phyloP scores from a whole-genome alignment of 2,797 vertebrate species.

The Crenichthys baileyi region DNA sequence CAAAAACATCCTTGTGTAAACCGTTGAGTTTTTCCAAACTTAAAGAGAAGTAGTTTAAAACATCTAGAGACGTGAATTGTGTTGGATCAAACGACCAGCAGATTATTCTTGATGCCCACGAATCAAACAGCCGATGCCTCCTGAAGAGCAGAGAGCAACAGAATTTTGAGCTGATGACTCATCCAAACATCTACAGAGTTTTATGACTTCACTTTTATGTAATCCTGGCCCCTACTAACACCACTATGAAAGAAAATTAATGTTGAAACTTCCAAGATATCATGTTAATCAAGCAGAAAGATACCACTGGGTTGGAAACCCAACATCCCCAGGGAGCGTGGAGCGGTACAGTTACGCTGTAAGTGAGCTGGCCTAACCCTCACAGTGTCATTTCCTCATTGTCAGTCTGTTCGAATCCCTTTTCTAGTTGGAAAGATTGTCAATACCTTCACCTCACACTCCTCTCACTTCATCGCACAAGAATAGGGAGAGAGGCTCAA shows the following conservation, averaged over 20 bases:
- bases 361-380: slow-evolving; percentile 59
- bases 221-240: slow-evolving; percentile 19
- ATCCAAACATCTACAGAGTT: slow-evolving; percentile 29
- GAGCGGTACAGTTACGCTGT: slow-evolving; percentile 36
- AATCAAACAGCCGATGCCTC: not conserved
- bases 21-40: no score
- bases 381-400: slow-evolving; percentile 64
- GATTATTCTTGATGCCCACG: no score
- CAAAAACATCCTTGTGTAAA: no score
- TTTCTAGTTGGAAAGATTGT: slow-evolving; percentile 65
- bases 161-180: slow-evolving; percentile 25
- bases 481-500: slow-evolving; percentile 46
- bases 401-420: slow-evolving; percentile 61
- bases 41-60: no score
- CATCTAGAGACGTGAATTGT: no score
- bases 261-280: slow-evolving; percentile 48
- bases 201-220: slow-evolving; percentile 14
- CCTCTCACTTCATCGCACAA: slow-evolving; percentile 54
- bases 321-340: slow-evolving; percentile 25
- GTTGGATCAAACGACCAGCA: no score
- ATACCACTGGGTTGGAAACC: slow-evolving; percentile 54
- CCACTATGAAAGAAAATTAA: slow-evolving; percentile 29
- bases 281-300: slow-evolving; percentile 24
- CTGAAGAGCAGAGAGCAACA: not conserved
- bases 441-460: slow-evolving; percentile 61